Evolutionary conservation across 2,888 invertebrate genomes (phyloP).

Genomic region (Eupithecia subfuscata): DNA sequence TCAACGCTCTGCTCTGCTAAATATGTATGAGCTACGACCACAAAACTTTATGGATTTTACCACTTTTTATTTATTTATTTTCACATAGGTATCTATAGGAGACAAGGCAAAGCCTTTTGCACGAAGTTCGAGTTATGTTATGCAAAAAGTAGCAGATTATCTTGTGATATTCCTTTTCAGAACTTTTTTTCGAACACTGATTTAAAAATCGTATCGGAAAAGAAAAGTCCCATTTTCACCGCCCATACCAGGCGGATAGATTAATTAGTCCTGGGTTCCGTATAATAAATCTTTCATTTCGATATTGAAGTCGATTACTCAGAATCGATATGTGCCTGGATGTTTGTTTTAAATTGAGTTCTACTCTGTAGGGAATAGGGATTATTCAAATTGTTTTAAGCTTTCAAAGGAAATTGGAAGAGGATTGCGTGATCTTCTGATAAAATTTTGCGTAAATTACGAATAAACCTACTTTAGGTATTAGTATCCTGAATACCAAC

Average conservation of each 20-base stretch:
- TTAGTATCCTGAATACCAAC: not conserved
- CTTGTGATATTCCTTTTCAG: not conserved
- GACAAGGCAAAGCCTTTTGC: too few species aligned
- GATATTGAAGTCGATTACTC: slow-evolving; percentile 29
- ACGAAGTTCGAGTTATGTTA: not conserved
- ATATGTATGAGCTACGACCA: too few species aligned
- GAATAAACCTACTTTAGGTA: not conserved
- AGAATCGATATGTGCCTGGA: slow-evolving; percentile 13
- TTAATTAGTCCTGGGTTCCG: slow-evolving; percentile 28
- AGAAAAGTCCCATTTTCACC: slow-evolving; percentile 2
- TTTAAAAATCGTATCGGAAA: slow-evolving; percentile 26
- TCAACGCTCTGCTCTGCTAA: too few species aligned
- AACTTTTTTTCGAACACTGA: not conserved
- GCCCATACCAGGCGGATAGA: slow-evolving; percentile 25
- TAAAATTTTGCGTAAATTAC: not conserved
- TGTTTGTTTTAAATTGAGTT: slow-evolving; percentile 21
- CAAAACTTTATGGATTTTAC: too few species aligned
- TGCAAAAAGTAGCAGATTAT: not conserved
- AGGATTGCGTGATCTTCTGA: slow-evolving; percentile 2
- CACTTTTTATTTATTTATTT: too few species aligned
- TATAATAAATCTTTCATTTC: slow-evolving; percentile 31
- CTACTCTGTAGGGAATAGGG: slow-evolving; percentile 15
- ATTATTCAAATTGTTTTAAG: slow-evolving; percentile 14
- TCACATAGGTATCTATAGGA: too few species aligned
- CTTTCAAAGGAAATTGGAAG: slow-evolving; percentile 16